These are phyloP conservation scores for Calonectris borealis DNA, from an alignment of 2,113 vertebrate genomes.

Conservation along the genomic window DNA sequence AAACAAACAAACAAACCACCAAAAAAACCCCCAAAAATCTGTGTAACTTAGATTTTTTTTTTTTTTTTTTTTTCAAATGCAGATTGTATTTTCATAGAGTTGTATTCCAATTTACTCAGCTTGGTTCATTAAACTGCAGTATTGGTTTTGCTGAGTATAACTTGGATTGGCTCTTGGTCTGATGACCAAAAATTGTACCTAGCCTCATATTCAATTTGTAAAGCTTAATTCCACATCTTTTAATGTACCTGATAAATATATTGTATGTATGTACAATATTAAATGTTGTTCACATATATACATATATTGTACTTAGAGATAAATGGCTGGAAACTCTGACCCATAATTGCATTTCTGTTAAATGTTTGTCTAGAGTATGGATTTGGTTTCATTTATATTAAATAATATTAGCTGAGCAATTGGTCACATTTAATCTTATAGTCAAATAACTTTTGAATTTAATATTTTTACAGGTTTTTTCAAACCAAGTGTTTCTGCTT, in stretches of 20 bases:
- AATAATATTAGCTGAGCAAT: constrained; percentile 56
- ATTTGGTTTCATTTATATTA: constrained; percentile 79
- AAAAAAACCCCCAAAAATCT: background rate
- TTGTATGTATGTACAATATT: constrained; percentile 78
- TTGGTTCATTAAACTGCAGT: constrained; percentile 51
- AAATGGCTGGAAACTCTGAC: constrained; percentile 78
- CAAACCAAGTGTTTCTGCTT: constrained; percentile 45
- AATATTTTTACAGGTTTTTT: background rate
- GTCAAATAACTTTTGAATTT: constrained; percentile 51
- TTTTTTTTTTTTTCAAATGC: constrained; percentile 73
- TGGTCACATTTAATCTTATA: constrained; percentile 60
- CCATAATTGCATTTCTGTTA: constrained; percentile 77
- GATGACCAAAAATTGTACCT: constrained; percentile 46
- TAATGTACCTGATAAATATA: constrained; percentile 56
- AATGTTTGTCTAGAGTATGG: constrained; percentile 77
- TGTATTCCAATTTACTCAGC: constrained; percentile 61
- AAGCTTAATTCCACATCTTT: constrained; percentile 33
- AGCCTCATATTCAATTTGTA: constrained; percentile 42
- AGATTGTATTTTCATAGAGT: constrained; percentile 70
- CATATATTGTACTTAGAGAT: constrained; percentile 53
- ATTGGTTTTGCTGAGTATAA: constrained; percentile 49
- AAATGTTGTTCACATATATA: constrained; percentile 59
- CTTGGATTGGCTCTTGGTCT: constrained; percentile 58
- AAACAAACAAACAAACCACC: background rate
- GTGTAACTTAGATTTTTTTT: background rate